Percentiles rank a stretch among this genome's conserved stretches.
Conservation (phyloP, 1,140 invertebrate genomes). For the Meteorus sp. region DNA sequence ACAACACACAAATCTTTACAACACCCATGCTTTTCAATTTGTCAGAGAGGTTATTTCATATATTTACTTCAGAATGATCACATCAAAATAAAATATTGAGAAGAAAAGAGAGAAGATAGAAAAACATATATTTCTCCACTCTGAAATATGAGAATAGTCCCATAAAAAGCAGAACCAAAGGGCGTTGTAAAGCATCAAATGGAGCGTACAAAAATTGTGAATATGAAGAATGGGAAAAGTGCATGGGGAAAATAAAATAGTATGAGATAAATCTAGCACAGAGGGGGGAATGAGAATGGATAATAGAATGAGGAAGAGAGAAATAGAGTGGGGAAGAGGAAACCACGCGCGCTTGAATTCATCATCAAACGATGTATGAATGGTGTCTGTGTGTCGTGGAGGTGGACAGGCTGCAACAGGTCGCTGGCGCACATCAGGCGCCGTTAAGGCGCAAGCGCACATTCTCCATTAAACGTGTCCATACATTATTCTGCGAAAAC, state of each 20-base stretch:
- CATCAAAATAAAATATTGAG: too few species aligned
- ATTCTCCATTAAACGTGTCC: not conserved
- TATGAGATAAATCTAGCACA: not conserved
- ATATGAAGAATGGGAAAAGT: not conserved
- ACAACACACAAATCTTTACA: too few species aligned
- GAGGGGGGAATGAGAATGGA: not conserved
- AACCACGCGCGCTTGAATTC: constrained; percentile 8
- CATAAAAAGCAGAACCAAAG: too few species aligned
- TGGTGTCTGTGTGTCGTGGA: not conserved
- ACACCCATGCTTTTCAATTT: too few species aligned
- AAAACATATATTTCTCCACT: too few species aligned
- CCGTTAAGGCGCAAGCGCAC: not conserved
- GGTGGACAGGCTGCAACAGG: constrained; percentile 14
- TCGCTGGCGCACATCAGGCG: not conserved
- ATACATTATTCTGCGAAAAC: constrained; percentile 1
- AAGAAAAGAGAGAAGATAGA: too few species aligned
- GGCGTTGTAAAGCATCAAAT: too few species aligned
- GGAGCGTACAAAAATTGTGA: too few species aligned
- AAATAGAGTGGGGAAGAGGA: not conserved
- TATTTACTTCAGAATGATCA: too few species aligned
- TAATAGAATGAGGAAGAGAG: not conserved
- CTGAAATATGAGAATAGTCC: too few species aligned
- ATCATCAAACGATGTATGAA: constrained; percentile 13
- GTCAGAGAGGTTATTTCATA: too few species aligned
- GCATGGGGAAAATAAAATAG: too few species aligned